Evolutionary conservation across 2,113 vertebrate genomes (phyloP), one percentile per base, ranked within the genome.

Genomic region (Motacilla tschutschensis): DNA sequence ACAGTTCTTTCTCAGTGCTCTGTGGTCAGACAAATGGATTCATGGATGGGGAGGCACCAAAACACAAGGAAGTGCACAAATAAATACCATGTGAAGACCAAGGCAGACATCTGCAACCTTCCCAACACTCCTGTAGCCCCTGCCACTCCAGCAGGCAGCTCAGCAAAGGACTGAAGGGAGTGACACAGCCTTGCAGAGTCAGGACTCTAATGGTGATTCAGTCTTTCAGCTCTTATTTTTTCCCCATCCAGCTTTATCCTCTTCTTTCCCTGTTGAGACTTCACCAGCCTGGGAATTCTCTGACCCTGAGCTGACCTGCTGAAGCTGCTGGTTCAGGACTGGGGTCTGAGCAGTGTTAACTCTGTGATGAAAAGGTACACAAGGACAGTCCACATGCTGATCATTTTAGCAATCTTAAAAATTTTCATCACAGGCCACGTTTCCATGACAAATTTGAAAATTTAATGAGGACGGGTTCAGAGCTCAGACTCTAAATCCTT

Each of bases 281-380:
- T 53, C 17, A 47, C 31, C 41, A 48, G 0, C 19, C 14, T 55
- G 60, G 44, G 54, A 67, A 67, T 24, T 1, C 3, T 40, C 41
- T 0, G 5, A 43, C 36, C 44, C 40, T 51, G 40, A 70, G 55
- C 38, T 1, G 1, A 44, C 0, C 1, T 38, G 28, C 51, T 54
- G 20, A 62, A 77, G 65, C 26, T 85, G 35, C n/a, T 77, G 64
- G 29, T 38, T 90, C 60, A 58, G 70, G 50, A 74, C 35, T 62
- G 51, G 31, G 46, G 33, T 71, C 33, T 4, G 13, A 76, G 59
- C 17, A 36, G 21, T 1, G 9, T 19, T 64, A 53, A 60, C 25
- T 47, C 47, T 17, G 43, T 33, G 22, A 70, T 15, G 38, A 54
- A 40, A 48, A 50, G 25, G 25, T 6, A 47, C 0, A 3, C 0